Evolutionary conservation across 2,797 vertebrate genomes (phyloP).

Genomic region (Etheostoma perlongum): DNA sequence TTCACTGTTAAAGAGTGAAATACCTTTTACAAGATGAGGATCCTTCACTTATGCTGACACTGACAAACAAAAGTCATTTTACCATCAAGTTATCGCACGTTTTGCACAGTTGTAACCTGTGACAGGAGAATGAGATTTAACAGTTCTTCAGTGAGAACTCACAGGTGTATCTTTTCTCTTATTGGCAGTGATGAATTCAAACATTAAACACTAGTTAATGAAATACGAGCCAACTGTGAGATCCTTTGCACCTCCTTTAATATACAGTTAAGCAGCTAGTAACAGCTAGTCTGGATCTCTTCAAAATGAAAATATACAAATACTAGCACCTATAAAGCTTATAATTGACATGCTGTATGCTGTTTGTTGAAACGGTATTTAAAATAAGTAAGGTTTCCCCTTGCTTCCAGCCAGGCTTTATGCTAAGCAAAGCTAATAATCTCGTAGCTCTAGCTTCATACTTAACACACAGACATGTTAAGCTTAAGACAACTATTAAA

Average conservation of each 20-base stretch:
- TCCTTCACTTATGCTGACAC: neutral
- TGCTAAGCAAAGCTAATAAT: neutral
- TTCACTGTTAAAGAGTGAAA: conserved; percentile 1
- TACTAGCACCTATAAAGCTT: neutral
- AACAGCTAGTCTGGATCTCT: neutral
- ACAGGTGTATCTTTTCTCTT: neutral
- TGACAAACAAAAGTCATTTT: neutral
- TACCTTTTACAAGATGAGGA: conserved; percentile 4
- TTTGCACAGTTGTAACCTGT: neutral
- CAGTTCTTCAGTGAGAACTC: neutral
- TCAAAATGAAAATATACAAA: neutral
- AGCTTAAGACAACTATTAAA: too few species aligned
- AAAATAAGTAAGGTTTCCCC: neutral
- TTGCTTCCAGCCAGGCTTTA: neutral
- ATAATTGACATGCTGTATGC: neutral
- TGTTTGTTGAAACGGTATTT: neutral
- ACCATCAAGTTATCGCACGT: neutral
- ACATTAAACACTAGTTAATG: neutral
- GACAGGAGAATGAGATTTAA: neutral
- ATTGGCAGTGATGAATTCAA: neutral
- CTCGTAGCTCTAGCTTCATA: neutral
- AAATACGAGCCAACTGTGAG: neutral
- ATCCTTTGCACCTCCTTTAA: neutral
- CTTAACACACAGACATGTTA: too few species aligned
- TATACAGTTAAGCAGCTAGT: neutral